A percentile compares a stretch with the other conserved stretches of the same genome.
These are phyloP conservation scores for Takifugu ocellatus DNA, from an alignment of 2,797 vertebrate species.

Conservation along the genomic window DNA sequence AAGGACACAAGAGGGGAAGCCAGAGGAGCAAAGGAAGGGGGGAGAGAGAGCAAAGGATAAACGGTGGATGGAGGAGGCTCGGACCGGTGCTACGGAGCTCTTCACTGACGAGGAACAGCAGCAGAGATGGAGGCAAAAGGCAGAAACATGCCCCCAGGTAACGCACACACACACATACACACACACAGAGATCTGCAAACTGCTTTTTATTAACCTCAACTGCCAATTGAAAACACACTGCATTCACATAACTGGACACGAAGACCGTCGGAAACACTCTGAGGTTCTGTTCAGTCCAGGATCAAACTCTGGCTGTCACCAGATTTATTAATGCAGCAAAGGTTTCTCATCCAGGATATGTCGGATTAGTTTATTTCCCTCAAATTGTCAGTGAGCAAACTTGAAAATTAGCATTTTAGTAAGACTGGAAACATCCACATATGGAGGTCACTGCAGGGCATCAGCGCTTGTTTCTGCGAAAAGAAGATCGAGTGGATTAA, in stretches of 20 bases:
- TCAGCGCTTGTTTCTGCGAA: no score
- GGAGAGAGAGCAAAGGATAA: slow-evolving; percentile 50
- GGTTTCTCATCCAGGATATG: no score
- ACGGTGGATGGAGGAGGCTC: slow-evolving; percentile 77
- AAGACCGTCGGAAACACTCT: background rate
- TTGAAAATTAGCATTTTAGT: no score
- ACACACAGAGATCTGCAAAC: slow-evolving; percentile 10
- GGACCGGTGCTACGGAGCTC: slow-evolving; percentile 69
- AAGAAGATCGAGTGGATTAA: no score
- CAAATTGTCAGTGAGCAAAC: no score
- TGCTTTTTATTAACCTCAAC: slow-evolving; percentile 8
- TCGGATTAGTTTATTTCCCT: no score
- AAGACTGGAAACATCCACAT: no score
- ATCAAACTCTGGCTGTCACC: no score
- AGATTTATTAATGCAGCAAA: no score
- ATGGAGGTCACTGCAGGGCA: no score
- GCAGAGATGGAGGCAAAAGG: slow-evolving; percentile 76
- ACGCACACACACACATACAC: slow-evolving; percentile 35
- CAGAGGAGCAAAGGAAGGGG: slow-evolving; percentile 1
- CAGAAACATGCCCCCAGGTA: slow-evolving; percentile 79
- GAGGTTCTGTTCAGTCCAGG: no score
- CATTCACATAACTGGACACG: background rate
- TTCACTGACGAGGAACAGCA: slow-evolving; percentile 57
- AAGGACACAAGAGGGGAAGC: slow-evolving; percentile 1
- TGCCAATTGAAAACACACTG: background rate